These are phyloP conservation scores for Mus spretus DNA, from an alignment of 2,797 vertebrate genomes.

Conservation along the genomic window DNA sequence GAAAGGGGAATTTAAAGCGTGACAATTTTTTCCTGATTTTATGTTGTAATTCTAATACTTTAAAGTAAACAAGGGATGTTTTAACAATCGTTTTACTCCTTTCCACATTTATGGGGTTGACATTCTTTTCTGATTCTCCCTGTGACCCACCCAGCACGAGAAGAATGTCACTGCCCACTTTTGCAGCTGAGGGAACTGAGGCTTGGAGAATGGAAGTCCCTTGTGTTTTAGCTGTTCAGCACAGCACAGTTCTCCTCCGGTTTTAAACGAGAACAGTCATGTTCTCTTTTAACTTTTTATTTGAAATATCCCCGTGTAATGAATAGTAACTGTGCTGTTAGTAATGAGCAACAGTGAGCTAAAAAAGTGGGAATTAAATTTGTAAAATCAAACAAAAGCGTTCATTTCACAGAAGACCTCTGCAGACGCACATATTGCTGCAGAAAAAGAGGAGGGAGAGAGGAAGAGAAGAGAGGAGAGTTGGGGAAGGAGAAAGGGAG, in stretches of 20 bases:
- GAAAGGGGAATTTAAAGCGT: neutral
- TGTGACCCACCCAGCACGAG: too few relatives aligned
- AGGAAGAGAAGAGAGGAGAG: too few relatives aligned
- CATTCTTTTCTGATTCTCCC: neutral
- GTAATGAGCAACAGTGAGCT: neutral
- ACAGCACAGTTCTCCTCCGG: neutral
- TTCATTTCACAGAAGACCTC: neutral
- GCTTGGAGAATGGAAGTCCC: neutral
- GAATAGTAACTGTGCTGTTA: neutral
- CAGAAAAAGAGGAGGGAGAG: neutral
- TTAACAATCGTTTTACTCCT: neutral
- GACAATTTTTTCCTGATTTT: neutral
- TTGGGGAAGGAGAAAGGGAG: neutral
- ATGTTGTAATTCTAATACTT: slow-evolving; percentile 32
- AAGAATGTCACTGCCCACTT: neutral
- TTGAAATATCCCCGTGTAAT: neutral
- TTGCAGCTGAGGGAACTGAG: neutral
- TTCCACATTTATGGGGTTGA: neutral
- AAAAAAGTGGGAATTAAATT: neutral
- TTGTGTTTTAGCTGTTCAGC: neutral
- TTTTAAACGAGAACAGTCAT: neutral
- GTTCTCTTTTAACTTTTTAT: neutral
- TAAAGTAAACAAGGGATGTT: neutral
- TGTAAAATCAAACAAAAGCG: neutral
- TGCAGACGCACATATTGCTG: neutral